Percentiles rank a stretch among this genome's conserved stretches.
Evolutionary conservation across 2,797 vertebrate genomes (phyloP).

Genomic region (Chanos chanos): DNA sequence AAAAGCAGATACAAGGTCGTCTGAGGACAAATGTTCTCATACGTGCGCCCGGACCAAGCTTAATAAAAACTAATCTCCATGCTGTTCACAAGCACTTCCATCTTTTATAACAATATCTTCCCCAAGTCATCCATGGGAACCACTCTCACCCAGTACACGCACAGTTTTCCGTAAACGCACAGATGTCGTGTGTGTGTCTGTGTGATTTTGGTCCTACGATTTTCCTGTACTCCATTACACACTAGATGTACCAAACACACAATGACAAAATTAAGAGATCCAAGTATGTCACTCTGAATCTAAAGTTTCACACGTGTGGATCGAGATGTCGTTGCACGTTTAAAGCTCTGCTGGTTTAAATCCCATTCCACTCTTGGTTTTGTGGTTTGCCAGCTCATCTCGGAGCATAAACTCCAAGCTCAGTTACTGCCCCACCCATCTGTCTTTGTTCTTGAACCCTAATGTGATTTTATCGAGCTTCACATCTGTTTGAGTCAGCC

Average conservation of each 20-base stretch:
- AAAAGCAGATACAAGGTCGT: conserved; percentile 6
- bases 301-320: too few relatives aligned
- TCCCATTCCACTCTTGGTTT: neutral
- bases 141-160: neutral
- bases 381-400: neutral
- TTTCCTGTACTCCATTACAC: too few relatives aligned
- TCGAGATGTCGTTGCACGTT: too few relatives aligned
- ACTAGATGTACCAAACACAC: too few relatives aligned
- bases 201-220: too few relatives aligned
- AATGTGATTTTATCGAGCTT: conserved; percentile 42
- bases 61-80: conserved; percentile 1
- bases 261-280: too few relatives aligned
- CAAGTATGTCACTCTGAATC: too few relatives aligned
- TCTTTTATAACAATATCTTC: too few relatives aligned
- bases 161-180: too few relatives aligned
- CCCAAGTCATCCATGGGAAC: too few relatives aligned
- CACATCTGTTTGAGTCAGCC: conserved; percentile 58
- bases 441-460: conserved; percentile 52
- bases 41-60: neutral
- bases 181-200: too few relatives aligned
- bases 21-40: neutral
- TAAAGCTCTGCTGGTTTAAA: too few relatives aligned
- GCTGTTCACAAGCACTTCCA: neutral
- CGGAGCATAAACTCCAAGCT: neutral
- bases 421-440: conserved; percentile 14